Evolutionary conservation across 2,888 invertebrate genomes (phyloP), one percentile per base, ranked within the genome.

Genomic region (Volucella inanis): DNA sequence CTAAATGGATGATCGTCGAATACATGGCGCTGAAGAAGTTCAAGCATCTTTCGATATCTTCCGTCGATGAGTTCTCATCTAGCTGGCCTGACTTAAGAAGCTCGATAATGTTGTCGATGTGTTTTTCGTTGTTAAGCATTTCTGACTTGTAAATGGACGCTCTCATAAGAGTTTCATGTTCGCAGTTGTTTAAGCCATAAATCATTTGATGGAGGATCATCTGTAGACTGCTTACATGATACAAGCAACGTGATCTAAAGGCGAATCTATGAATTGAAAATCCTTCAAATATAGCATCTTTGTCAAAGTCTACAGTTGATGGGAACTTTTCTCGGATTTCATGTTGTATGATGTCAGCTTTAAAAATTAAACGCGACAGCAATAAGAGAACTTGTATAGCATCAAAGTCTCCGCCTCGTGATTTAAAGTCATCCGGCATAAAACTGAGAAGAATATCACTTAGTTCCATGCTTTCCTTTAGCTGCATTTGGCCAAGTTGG

Each of bases 391-490:
- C 94, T 81, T 97, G 92, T 18, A 99, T 95, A 0, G 98, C 97
- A 92, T 99, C 99, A 90, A 98, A 96, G 92, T 99, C 99, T 59
- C 98, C 96, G 0, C 92, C 92, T 3, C 92, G 94, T 54, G 94
- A 94, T 93, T 98, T 95, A 91, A 99, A 99, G 88, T 97, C 97
- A 88, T 99, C 98, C 0, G 99, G 98, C 94, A 99, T 96, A 90
- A 98, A 99, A 0, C 97, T 96, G n/a, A 96, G 94, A 82, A 99
- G 93, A 93, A 97, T 96, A 61, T 95, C 95, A 0, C 98, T 96
- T 78, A 99, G 96, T 57, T 96, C 95, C 62, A 96, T 94, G 0
- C 97, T 95, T 92, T 98, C 97, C 39, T 95, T 95, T 41, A 98
- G 94, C 89, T 99, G 98, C 86, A 99, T 93, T 55, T 97, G 94